Evolutionary conservation across 1,140 invertebrate genomes (phyloP), one percentile per base, ranked within the genome.

Genomic region (Brachionus rubens): DNA sequence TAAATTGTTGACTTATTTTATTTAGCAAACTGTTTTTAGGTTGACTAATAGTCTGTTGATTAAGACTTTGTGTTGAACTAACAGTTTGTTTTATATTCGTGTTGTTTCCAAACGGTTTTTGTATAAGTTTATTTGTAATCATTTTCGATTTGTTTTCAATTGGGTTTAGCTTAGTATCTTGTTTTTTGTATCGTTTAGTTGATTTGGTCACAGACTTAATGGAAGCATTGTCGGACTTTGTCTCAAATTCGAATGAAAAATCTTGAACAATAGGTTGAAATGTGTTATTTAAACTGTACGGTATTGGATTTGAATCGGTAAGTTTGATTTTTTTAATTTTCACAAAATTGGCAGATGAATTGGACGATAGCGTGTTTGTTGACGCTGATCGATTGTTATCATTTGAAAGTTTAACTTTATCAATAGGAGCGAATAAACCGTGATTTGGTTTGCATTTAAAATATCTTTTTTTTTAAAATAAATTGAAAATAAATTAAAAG

Each of bases 401-500:
- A 2, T 19, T 48, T 30, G 52, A 19, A 10, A 72, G 28, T 62
- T 67, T 33, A 12, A 84, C 81, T 78, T 83, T 82, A 12, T 81
- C 81, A 43, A 80, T 72, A 7, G 82, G 83, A 19, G 83, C 84
- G 78, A 84, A 84, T 70, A 85, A 81, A 14, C 83, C 84, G 75
- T 82, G 80, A 30, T 81, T 80, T 6, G 77, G 76, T 30, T 68
- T 46, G 77, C 83, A 84, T 16, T 79, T 76, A 78, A 85, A 85
- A 77, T 84, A 85, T 65, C 59, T 65, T 62, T n/a, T n/a, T n/a
- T n/a, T 16, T 79, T 76, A 78, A 85, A 85, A 77, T 84, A 85
- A 43, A 36, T 65, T 62, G 10, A 62, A 24, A 40, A 36, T 43
- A 65, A 65, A 21, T 24, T 24, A 65, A 65, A 65, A 43, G 24